Conservation (phyloP, 2,113 vertebrate genomes). For the Deroptyus accipitrinus region DNA sequence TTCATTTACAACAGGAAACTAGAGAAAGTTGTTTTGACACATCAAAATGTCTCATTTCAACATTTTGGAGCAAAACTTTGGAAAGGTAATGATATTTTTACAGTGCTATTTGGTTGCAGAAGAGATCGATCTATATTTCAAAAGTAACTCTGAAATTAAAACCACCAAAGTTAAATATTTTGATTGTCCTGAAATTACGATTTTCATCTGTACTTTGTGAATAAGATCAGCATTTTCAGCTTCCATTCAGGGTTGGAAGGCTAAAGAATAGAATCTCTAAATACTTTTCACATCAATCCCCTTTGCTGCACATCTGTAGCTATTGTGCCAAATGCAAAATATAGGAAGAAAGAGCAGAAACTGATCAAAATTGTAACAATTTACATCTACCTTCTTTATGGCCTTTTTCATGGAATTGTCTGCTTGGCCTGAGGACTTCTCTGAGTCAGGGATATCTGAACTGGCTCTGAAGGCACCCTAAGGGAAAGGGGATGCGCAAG, state of each 20-base stretch:
- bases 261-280: neutral
- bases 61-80: neutral
- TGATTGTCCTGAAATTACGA: neutral
- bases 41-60: neutral
- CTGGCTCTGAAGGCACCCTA: neutral
- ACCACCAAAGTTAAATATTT: neutral
- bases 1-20: neutral
- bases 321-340: neutral
- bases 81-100: neutral
- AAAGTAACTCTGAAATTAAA: neutral
- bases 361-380: neutral
- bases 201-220: neutral
- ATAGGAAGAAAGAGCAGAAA: neutral
- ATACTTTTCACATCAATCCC: neutral
- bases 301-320: neutral
- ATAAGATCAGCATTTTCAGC: neutral
- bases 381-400: neutral
- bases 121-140: neutral
- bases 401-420: neutral
- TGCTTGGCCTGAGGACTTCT: neutral
- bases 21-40: neutral
- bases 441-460: no score
- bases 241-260: neutral
- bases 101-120: neutral
- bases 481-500: neutral